Evolutionary conservation across 2,113 vertebrate genomes (phyloP).

Genomic region (Azemiops feae): DNA sequence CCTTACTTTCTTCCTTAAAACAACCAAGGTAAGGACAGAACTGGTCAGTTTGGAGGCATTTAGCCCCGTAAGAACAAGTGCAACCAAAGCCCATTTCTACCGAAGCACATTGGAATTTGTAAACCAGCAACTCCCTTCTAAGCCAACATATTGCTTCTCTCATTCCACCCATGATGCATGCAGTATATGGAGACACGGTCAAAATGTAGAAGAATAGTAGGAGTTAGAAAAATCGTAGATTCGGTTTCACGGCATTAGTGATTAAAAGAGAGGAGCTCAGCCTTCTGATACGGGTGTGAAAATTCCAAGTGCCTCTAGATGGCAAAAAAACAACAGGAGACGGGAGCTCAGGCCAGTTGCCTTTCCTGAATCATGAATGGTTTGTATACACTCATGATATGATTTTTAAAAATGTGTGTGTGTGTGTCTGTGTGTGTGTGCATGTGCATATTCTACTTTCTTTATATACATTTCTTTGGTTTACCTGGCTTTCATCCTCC

Average conservation of each 20-base stretch:
- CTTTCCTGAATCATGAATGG: too few species aligned
- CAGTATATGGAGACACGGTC: not conserved
- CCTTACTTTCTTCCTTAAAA: too few species aligned
- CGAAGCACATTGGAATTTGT: not conserved
- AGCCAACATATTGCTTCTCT: not conserved
- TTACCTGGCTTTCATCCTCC: not conserved
- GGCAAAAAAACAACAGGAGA: not conserved
- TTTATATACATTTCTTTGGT: not conserved
- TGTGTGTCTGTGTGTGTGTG: not conserved
- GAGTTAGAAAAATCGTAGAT: not conserved
- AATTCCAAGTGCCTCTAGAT: not conserved
- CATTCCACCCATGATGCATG: not conserved
- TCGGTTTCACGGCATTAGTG: not conserved
- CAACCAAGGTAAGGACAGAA: not conserved
- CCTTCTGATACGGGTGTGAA: not conserved
- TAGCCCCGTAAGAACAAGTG: not conserved
- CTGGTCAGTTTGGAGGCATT: not conserved
- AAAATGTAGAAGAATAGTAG: not conserved
- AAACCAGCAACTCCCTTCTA: not conserved
- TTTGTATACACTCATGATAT: not conserved
- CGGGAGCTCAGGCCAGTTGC: not conserved
- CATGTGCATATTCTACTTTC: not conserved
- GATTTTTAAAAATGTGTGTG: not conserved
- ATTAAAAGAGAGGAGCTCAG: not conserved
- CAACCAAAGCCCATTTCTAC: not conserved